Evolutionary conservation across 2,888 invertebrate genomes (phyloP), one percentile per base, ranked within the genome.

Genomic region (Latrodectus elegans): DNA sequence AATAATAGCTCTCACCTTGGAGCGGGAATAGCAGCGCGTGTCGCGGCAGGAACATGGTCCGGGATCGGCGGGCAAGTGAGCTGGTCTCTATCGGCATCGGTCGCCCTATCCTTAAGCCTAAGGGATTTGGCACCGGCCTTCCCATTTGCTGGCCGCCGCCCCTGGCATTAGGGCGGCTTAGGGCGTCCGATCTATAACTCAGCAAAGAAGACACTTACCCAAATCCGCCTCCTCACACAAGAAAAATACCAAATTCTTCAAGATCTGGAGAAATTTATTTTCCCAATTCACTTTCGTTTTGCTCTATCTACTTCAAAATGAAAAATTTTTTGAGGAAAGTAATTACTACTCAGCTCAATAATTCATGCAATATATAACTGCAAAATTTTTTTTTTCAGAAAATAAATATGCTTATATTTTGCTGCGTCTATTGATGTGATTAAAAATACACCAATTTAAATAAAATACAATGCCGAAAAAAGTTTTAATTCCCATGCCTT

Each of bases 111-210:
- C 88, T 85, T 89, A 89, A 89, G 89, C 89, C 86, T 76, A 84
- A 86, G 86, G 89, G 89, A 89, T 89, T 89, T 89, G 89, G 86
- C 83, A 71, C 84, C 86, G 84, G 84, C 80, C 79, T 80, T 87
- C 86, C 87, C 83, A 89, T 89, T 89, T 87, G 89, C 89, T 87
- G 87, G 86, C 83, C 70, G 81, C 76, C 67, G 76, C 49, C 68
- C 80, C 68, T 71, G 86, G 72, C 73, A 74, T 87, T 80, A 80
- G 85, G 53, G 76, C 81, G 73, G 71, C 75, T 68, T 75, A 64
- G 75, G 75, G 81, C 55, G 65, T 55, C 72, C 81, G 75, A 81
- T 86, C 85, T 79, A 86, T 86, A 87, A 87, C 86, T 87, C 75
- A 87, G 80, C 75, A 60, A 65, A 64, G 51, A 70, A 70, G 53